A percentile compares a stretch with the other conserved stretches of the same genome.
These are phyloP conservation scores for Chelonus insularis DNA, from an alignment of 1,140 invertebrate genomes.

Conservation along the genomic window DNA sequence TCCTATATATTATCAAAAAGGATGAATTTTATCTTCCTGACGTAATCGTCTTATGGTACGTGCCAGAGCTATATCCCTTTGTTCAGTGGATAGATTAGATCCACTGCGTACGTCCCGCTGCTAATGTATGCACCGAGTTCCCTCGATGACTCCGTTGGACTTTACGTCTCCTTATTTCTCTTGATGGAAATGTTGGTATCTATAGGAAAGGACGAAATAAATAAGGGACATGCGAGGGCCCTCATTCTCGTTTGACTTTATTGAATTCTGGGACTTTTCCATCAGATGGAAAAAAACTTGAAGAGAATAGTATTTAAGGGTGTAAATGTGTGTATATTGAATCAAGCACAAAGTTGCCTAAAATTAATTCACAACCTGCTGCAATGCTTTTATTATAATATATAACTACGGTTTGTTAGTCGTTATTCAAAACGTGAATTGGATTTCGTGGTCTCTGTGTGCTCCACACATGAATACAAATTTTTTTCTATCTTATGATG, in stretches of 20 bases:
- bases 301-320: conserved; percentile 30
- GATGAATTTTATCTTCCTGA: conserved; percentile 20
- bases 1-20: no score
- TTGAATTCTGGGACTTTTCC: conserved; percentile 59
- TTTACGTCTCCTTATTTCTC: conserved; percentile 33
- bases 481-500: not conserved
- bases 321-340: conserved; percentile 6
- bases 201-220: conserved; percentile 37
- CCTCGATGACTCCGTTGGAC: conserved; percentile 36
- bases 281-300: conserved; percentile 38
- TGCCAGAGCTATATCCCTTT: conserved; percentile 38
- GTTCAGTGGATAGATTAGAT: no score
- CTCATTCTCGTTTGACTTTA: conserved; percentile 53
- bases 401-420: conserved; percentile 62
- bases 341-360: no score
- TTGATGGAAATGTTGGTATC: conserved; percentile 13
- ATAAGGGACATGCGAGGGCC: conserved; percentile 9
- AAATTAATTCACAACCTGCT: conserved; percentile 59
- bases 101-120: conserved; percentile 39
- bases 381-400: conserved; percentile 60
- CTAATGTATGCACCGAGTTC: conserved; percentile 48
- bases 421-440: conserved; percentile 59
- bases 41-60: conserved; percentile 29
- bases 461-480: not conserved
- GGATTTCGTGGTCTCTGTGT: conserved; percentile 40